Base-by-base conservation (phyloP, 2,888 invertebrate genomes). In the Crematogaster levior region DNA sequence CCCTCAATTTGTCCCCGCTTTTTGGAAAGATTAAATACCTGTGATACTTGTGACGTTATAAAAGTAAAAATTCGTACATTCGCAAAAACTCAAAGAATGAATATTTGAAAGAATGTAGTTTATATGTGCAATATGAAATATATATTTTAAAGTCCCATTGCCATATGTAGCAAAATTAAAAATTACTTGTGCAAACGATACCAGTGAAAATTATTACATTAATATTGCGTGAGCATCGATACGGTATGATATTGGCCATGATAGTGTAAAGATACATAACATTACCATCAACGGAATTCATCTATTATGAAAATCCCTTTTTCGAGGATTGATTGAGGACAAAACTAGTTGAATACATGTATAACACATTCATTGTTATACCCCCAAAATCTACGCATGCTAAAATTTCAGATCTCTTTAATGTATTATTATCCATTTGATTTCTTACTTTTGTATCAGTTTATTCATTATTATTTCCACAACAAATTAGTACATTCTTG, bases 281-380 rank as follows among this genome's bases (percentile, higher is more conserved):
- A n/a, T n/a, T n/a, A 51, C 24, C 24, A 56, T 58, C 18, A 66
- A 65, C 40, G 84, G 68, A 72, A 74, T 68, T 79, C 58, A 24
- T 48, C 63, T 72, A 70, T 82, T 84, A 79, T 48, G 58, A 43
- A 75, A 74, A 68, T 63, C 53, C 58, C 58, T 83, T 83, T 83
- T 80, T 63, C 63, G 61, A 46, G 61, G 12, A 77, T 77, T 68
- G 34, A 21, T 79, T 73, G 63, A 75, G 51, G 27, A n/a, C n/a
- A n/a, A n/a, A 84, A 51, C 56, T 46, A 66, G 72, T 30, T 66
- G 73, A 18, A 72, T 70, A n/a, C 12, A 84, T 80, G 82, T 73
- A 79, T 86, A n/a, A n/a, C 75, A 82, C 60, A 34, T 27, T 79
- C 15, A 40, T 58, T 79, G 65, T 70, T 15, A 12, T 30, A 37